phyloP scores from a whole-genome alignment of 2,113 vertebrate genomes.

The Chaetura pelagica region DNA sequence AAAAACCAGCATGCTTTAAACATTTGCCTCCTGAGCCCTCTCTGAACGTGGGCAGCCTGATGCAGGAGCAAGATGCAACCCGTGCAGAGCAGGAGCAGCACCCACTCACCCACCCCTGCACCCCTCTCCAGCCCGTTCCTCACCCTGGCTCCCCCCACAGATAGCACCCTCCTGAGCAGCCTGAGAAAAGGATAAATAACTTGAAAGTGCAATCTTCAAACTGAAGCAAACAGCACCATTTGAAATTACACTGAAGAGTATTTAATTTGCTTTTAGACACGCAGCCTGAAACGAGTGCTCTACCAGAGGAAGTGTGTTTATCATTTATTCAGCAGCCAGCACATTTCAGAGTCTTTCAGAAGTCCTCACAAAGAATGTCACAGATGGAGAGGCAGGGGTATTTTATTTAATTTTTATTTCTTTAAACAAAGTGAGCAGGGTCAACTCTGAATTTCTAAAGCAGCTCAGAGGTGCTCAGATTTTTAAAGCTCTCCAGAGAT shows the following conservation, averaged over 20 bases:
- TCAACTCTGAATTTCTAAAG: slow-evolving; percentile 21
- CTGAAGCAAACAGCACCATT: slow-evolving; percentile 19
- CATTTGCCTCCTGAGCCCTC: background rate
- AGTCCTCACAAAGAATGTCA: slow-evolving; percentile 36
- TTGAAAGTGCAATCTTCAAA: background rate
- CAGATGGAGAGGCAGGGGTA: background rate
- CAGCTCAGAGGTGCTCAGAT: background rate
- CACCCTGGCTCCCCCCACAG: background rate
- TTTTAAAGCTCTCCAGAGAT: slow-evolving; percentile 21
- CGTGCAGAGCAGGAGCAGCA: background rate
- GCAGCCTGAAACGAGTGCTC: background rate
- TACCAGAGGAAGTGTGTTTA: slow-evolving; percentile 33
- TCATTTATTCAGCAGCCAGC: slow-evolving; percentile 69
- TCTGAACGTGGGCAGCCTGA: background rate
- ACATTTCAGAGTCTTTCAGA: slow-evolving; percentile 67
- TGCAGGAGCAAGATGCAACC: background rate
- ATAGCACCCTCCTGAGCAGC: background rate
- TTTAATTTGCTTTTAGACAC: slow-evolving; percentile 41
- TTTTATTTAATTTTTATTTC: slow-evolving; percentile 23
- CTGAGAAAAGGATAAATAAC: background rate
- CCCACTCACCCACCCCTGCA: background rate
- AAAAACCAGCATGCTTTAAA: background rate
- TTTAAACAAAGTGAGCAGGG: slow-evolving; percentile 24
- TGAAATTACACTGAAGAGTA: background rate
- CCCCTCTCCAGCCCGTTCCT: background rate